Evolutionary conservation across 1,140 invertebrate genomes (phyloP).

Genomic region (Drosophila albomicans): DNA sequence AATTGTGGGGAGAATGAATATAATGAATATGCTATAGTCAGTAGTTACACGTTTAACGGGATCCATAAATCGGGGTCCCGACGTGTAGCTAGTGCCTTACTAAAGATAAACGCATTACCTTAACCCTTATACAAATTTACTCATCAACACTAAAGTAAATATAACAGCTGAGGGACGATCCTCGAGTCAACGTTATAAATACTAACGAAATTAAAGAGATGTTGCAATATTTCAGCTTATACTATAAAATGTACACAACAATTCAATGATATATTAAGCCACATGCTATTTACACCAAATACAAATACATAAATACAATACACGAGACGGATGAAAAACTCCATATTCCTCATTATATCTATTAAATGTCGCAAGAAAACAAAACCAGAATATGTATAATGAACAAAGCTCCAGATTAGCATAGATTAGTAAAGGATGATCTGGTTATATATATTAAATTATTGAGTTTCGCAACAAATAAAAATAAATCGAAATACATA

Average conservation of each 20-base stretch:
- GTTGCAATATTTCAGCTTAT: conserved; percentile 53
- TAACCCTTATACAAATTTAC: conserved; percentile 82
- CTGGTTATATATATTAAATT: conserved; percentile 52
- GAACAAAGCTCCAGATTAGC: conserved; percentile 40
- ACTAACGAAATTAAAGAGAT: conserved; percentile 37
- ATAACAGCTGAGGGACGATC: conserved; percentile 28
- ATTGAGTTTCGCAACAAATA: conserved; percentile 56
- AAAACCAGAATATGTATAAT: conserved; percentile 47
- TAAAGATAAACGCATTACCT: conserved; percentile 85
- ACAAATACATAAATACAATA: conserved; percentile 33
- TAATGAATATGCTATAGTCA: conserved; percentile 74
- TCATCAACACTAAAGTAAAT: conserved; percentile 53
- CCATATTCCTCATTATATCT: conserved; percentile 72
- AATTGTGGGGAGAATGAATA: conserved; percentile 42
- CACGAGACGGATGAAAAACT: conserved; percentile 39
- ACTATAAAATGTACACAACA: conserved; percentile 49
- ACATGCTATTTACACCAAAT: conserved; percentile 79
- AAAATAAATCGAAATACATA: conserved; percentile 31
- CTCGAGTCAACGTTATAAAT: conserved; percentile 35
- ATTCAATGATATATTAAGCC: conserved; percentile 53
- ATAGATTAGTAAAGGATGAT: conserved; percentile 27
- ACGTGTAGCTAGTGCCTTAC: conserved; percentile 85
- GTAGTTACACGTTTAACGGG: conserved; percentile 81
- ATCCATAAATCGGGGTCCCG: conserved; percentile 24
- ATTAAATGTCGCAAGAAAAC: conserved; percentile 45